These are phyloP conservation scores for Papilio polytes DNA, from an alignment of 1,140 invertebrate species.

Conservation along the genomic window DNA sequence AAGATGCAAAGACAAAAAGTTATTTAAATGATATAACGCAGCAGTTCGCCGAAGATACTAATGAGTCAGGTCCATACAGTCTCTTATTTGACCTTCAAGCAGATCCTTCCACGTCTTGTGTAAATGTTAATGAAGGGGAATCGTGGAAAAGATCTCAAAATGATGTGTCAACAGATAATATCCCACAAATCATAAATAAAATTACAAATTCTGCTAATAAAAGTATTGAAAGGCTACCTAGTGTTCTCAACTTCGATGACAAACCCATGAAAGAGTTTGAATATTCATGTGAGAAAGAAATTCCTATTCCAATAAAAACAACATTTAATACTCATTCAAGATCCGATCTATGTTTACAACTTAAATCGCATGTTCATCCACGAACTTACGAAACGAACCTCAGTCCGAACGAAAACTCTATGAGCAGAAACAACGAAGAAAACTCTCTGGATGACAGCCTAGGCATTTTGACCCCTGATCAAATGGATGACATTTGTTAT, in stretches of 20 bases:
- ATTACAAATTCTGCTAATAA: constrained; percentile 55
- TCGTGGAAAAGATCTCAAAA: constrained; percentile 55
- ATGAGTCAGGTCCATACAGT: constrained; percentile 84
- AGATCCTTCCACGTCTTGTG: constrained; percentile 63
- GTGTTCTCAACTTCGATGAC: constrained; percentile 76
- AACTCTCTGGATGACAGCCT: constrained; percentile 92
- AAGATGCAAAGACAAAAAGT: constrained; percentile 74
- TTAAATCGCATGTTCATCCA: constrained; percentile 70
- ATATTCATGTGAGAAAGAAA: constrained; percentile 78
- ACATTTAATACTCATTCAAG: constrained; percentile 72
- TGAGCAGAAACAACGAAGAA: constrained; percentile 86
- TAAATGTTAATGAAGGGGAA: constrained; percentile 48
- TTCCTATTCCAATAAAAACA: constrained; percentile 64
- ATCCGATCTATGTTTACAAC: constrained; percentile 75
- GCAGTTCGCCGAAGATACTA: constrained; percentile 72
- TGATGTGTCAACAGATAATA: constrained; percentile 49
- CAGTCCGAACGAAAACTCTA: constrained; percentile 79
- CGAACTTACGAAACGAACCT: constrained; percentile 71
- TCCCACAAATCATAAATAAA: constrained; percentile 53
- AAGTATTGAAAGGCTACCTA: constrained; percentile 70
- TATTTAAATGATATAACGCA: constrained; percentile 77
- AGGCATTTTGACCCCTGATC: constrained; percentile 93
- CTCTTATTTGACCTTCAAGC: constrained; percentile 82
- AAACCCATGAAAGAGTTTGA: constrained; percentile 80
- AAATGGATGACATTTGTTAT: constrained; percentile 91